Base-by-base conservation (phyloP, 1,140 invertebrate species). In the Tyrophagus putrescentiae region DNA sequence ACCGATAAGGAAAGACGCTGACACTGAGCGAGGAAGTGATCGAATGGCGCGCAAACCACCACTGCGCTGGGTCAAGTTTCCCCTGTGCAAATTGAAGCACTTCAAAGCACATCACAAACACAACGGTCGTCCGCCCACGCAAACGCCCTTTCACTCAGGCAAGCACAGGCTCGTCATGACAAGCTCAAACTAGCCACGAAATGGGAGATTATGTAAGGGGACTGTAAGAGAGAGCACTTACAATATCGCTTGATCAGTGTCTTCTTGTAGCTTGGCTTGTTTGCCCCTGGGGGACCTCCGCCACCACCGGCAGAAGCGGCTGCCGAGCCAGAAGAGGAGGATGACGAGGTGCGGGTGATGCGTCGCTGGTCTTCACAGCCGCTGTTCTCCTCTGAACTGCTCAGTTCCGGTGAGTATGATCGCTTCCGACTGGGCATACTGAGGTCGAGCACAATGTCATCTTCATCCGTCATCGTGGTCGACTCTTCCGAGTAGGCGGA, bases 181-280 rank as follows among this genome's bases (percentile, higher is more conserved):
- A 36, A 36, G 48, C 53, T 64, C 32, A 36, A 25, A 42, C 11
- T n/a, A 57, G 33, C 11, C 29, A 9, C n/a, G n/a, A n/a, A 23
- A 23, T 18, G 53, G 11, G 33, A 57, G 57, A 50, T 9, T 41
- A 13, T 52, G 53, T n/a, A 23, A 23, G 23, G 53, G 11, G 53
- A 60, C 16, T 18, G 9, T 9, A 60, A 11, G 50, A 59, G 25
- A 60, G 2, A 9, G 4, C 7, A 85, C 85, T 88, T 82, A 88
- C 85, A 80, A 76, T 86, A 88, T 79, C 85, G 78, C 75, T 83
- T 84, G 78, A 88, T 87, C 66, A 88, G 78, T 69, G 81, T 84
- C 72, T 88, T 88, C 76, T 88, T 88, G 76, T 87, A 87, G 25
- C 53, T 45, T 18, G 60, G 53, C 31, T 62, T 54, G 13, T 42